Conservation (phyloP, 2,888 invertebrate genomes). For the Clunio marinus region DNA sequence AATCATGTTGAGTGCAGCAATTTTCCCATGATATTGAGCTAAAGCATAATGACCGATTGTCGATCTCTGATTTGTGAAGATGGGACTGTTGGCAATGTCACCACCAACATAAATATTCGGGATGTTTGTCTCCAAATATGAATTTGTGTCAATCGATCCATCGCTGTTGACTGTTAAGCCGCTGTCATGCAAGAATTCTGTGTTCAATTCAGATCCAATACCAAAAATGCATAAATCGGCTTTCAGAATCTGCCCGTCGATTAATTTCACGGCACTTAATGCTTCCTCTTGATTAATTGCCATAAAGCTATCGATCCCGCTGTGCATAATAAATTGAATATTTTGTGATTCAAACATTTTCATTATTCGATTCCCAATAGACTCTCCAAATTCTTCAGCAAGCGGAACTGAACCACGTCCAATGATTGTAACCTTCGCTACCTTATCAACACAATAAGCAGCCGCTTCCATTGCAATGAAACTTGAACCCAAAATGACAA, state of each 20-base stretch:
- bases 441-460: conserved; percentile 69
- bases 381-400: conserved; percentile 67
- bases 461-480: conserved; percentile 94
- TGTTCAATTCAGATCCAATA: conserved; percentile 75
- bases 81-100: conserved; percentile 86
- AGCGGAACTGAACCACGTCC: conserved; percentile 72
- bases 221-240: conserved; percentile 83
- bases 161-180: conserved; percentile 64
- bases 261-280: conserved; percentile 65
- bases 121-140: conserved; percentile 73
- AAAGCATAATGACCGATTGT: conserved; percentile 87
- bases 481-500: conserved; percentile 84
- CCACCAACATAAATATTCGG: conserved; percentile 84
- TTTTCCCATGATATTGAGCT: conserved; percentile 85
- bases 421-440: conserved; percentile 74
- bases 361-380: conserved; percentile 70
- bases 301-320: conserved; percentile 60
- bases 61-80: conserved; percentile 62
- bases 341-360: conserved; percentile 72
- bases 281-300: conserved; percentile 50
- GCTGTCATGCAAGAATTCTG: conserved; percentile 73
- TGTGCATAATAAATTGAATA: conserved; percentile 66
- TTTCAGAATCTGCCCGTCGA: conserved; percentile 62
- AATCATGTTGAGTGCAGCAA: conserved; percentile 84
- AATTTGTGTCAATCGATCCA: conserved; percentile 62